Evolutionary conservation across 2,888 invertebrate genomes (phyloP), one percentile per base, ranked within the genome.

Genomic region (Tholera decimalis): DNA sequence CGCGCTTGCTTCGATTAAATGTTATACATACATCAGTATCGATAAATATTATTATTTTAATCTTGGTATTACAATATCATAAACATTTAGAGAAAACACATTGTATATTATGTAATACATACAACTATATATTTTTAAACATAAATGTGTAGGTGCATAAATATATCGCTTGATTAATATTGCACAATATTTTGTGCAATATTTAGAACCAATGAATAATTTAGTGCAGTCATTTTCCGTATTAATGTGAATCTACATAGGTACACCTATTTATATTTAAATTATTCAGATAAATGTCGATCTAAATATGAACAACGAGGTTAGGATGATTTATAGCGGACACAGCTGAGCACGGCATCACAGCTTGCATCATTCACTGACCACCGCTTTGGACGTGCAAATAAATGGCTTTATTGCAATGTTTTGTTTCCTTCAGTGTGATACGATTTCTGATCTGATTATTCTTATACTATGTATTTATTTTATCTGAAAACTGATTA

Each of bases 1-100:
- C 88, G 89, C 91, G 94, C 95, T 94, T 95, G 95, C 95, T 94
- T 94, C 87, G 85, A 90, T 85, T 86, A 80, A 85, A 88, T 89
- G 84, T 88, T 68, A 67, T 55, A 67, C 73, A 67, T 55, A 67
- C 73, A 73, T 74, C 60, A 60, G 59, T 69, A 56, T 60, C 49
- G 65, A 83, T 58, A 22, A 57, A 63, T 67, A 78, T 57, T 71
- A 70, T 71, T 72, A 72, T 73, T 60, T 57, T 37, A 58, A 67
- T 72, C 43, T 68, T 50, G 58, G 50, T 77, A 71, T 68, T 60
- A 70, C 62, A 64, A 65, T 80, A 63, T 53, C 57, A 64, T 51
- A 44, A 62, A 66, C 33, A 77, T 66, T 64, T 68, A 64, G 61
- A 22, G 54, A 35, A 57, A 50, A 71, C 67, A 57, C 58, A 61